Evolutionary conservation across 1,140 invertebrate genomes (phyloP), one percentile per base, ranked within the genome.

Genomic region (Pogonomyrmex barbatus): DNA sequence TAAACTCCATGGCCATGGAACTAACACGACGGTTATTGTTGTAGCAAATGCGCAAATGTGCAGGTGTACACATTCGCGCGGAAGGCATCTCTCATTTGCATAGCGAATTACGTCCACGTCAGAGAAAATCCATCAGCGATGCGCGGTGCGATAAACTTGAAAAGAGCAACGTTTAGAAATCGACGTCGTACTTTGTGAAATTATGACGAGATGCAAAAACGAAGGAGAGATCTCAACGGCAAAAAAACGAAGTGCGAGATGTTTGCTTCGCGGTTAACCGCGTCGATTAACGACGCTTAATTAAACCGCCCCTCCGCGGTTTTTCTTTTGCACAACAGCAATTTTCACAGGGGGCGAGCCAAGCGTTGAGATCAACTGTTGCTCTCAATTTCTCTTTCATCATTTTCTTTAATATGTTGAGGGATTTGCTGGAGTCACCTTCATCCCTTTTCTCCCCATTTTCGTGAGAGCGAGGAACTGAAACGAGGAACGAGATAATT

Each of bases 401-500:
- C 54, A 45, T 60, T 45, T 76, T 60, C 56, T 60, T 30, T 30
- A 5, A 47, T 36, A 62, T 47, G 6, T 45, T 14, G 14, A 60
- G 39, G 5, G 42, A 60, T 76, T 39, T 33, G 30, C 24, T 10
- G 75, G 8, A 54, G 9, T 73, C 50, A 62, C 47, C 9, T 47
- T 60, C 24, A n/a, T 78, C 24, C 45, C 39, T 79, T 79, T 52
- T 42, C 12, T 42, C 12, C 33, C 2, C 1, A 17, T 79, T 79
- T 52, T 36, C 33, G n/a, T 9, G 45, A 63, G 14, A 65, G 10
- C 14, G 76, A 24, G 24, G 24, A 24, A 39, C 45, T 78, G 30
- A 24, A 78, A 78, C 39, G n/a, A 73, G 71, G 10, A 75, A 36
- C 71, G 63, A 77, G 58, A 30, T 33, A 63, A 65, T 14, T 63